A percentile compares a stretch with the other conserved stretches of the same genome.
Evolutionary conservation across 2,888 invertebrate species (phyloP).

Genomic region (Eilema sororculum): DNA sequence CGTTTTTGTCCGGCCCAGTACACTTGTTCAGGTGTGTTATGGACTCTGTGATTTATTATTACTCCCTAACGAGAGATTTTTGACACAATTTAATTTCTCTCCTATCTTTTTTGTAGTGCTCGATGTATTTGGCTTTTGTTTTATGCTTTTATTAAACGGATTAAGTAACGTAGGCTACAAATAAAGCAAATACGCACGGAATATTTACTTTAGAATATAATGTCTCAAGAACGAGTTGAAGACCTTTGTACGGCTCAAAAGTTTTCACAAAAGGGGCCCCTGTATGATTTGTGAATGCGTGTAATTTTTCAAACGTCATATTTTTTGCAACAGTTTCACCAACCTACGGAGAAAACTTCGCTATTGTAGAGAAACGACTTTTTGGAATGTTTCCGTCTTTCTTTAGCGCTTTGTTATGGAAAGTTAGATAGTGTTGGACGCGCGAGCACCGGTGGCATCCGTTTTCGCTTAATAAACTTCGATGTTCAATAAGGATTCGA

Average conservation of each 20-base stretch:
- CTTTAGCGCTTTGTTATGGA: constrained; percentile 71
- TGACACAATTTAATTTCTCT: constrained; percentile 52
- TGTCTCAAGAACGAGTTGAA: constrained; percentile 79
- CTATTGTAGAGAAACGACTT: constrained; percentile 81
- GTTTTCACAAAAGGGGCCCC: constrained; percentile 82
- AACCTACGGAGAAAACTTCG: constrained; percentile 80
- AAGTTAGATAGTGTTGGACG: constrained; percentile 77
- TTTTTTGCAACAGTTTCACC: constrained; percentile 82
- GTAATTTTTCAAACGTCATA: constrained; percentile 87
- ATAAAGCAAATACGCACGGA: constrained; percentile 56
- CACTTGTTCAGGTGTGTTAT: constrained; percentile 78
- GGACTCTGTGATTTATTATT: constrained; percentile 74
- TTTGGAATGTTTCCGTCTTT: constrained; percentile 69
- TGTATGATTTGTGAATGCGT: constrained; percentile 86
- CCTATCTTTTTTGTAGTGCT: constrained; percentile 15
- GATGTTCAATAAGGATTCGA: constrained; percentile 60
- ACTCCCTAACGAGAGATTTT: constrained; percentile 61
- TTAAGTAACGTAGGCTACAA: constrained; percentile 37
- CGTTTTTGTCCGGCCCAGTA: constrained; percentile 74
- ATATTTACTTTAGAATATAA: constrained; percentile 68
- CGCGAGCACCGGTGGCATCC: constrained; percentile 65
- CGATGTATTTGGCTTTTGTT: constrained; percentile 25
- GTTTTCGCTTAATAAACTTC: constrained; percentile 66
- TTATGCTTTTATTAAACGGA: constrained; percentile 19
- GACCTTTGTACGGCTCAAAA: constrained; percentile 79